Evolutionary conservation across 2,888 invertebrate species (phyloP), one percentile per base, ranked within the genome.

Genomic region (Augiades crinisus): DNA sequence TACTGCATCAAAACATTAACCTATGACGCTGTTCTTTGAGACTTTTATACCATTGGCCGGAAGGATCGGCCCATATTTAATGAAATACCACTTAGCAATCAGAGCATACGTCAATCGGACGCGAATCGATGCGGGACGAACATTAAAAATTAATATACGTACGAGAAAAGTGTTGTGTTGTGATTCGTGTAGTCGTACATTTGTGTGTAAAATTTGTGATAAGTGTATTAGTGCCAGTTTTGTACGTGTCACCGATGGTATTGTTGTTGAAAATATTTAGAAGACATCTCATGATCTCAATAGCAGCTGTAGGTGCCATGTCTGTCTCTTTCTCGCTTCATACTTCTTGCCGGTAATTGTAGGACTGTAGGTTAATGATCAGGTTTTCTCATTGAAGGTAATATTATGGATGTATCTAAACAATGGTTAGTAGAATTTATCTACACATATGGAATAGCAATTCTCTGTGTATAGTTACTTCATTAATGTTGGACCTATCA

Each of bases 31-130:
- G 12, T 21, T 21, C 49, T 51, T 46, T 30, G 37, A 46, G 46
- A 34, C 30, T 57, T 37, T 47, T 10, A 43, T 54, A 56, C 60
- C 41, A 72, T 74, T 72, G 72, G 72, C 59, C 58, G 61, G 36
- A 30, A 54, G 22, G 47, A 67, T 75, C 72, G 67, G 38, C 68
- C 70, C 65, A 77, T 68, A 54, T 53, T 56, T 58, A 71, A 75
- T 73, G 69, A 67, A 63, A 54, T 56, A 59, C 51, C 53, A 56
- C 54, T 64, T 57, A 53, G 14, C 54, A 56, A 56, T 56, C 49
- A 49, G 16, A 31, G 6, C 46, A 46, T 49, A 36, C 51, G 45
- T 31, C 45, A 37, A 30, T 30, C 47, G 52, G 36, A 46, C 53
- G 46, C 56, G 55, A 55, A 54, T 54, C 47, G 54, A 56, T 45